Evolutionary conservation across 2,113 vertebrate genomes (phyloP).

Genomic region (Aspiorhynchus laticeps): DNA sequence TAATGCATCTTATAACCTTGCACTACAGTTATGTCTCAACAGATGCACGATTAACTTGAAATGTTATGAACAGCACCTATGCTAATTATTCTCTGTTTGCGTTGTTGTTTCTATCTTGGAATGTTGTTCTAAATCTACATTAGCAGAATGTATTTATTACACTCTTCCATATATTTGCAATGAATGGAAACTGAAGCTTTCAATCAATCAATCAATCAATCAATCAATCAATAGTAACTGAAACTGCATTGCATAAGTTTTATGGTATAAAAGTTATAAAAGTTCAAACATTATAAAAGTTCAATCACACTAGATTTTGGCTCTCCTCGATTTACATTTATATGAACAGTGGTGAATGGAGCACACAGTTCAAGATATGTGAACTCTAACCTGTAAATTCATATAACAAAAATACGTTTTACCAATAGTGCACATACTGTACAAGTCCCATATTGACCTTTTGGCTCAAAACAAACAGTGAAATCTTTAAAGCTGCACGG

Average conservation of each 20-base stretch:
- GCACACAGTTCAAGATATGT: background rate
- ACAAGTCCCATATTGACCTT: background rate
- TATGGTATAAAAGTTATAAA: background rate
- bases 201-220: background rate
- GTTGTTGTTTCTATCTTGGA: too few relatives aligned
- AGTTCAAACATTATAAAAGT: background rate
- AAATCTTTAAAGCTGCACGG: background rate
- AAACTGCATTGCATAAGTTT: too few relatives aligned
- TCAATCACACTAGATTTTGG: background rate
- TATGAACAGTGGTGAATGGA: background rate
- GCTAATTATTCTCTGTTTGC: too few relatives aligned
- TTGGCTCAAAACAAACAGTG: background rate
- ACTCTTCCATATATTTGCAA: background rate
- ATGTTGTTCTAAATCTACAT: background rate
- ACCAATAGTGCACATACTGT: background rate
- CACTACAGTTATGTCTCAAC: too few relatives aligned
- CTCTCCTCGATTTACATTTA: background rate
- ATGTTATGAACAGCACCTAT: too few relatives aligned
- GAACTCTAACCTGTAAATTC: background rate
- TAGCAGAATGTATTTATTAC: background rate
- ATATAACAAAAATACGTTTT: background rate
- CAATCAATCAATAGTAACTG: background rate
- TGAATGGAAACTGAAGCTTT: background rate
- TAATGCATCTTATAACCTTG: too few relatives aligned
- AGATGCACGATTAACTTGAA: too few relatives aligned